A percentile compares a stretch with the other conserved stretches of the same genome.
Conservation (phyloP, 2,888 invertebrate genomes). For the Pristionchus mayeri region DNA sequence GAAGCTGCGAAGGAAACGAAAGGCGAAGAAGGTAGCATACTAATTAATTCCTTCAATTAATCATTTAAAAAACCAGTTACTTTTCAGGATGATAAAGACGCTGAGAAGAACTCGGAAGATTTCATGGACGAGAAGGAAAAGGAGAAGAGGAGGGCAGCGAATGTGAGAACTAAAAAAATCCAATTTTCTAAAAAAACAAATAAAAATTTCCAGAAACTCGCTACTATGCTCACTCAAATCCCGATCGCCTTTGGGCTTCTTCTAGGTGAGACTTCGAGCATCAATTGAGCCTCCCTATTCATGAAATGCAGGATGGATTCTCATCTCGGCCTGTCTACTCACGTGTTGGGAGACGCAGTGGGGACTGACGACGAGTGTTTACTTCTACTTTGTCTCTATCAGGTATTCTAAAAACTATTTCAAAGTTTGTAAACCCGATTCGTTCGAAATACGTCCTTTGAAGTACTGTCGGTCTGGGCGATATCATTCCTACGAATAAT, state of each 20-base stretch:
- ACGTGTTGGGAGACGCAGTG: constrained; percentile 64
- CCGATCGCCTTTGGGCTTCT: constrained; percentile 72
- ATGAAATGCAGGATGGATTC: constrained; percentile 26
- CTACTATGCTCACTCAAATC: constrained; percentile 63
- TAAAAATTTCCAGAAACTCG: constrained; percentile 38
- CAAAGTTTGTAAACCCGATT: no score
- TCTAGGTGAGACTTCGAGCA: constrained; percentile 61
- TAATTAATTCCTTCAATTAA: not conserved
- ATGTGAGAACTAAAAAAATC: not conserved
- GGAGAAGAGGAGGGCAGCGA: constrained; percentile 39
- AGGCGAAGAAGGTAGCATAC: constrained; percentile 5
- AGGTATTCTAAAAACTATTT: no score
- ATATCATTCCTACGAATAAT: constrained; percentile 72
- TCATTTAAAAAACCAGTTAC: not conserved
- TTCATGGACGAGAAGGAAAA: constrained; percentile 40
- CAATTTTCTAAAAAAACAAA: not conserved
- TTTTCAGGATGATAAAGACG: not conserved
- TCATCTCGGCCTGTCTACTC: constrained; percentile 40
- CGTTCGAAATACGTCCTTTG: no score
- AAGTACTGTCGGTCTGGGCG: constrained; percentile 75
- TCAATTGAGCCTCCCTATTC: not conserved
- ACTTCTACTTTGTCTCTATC: constrained; percentile 76
- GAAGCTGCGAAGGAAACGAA: constrained; percentile 14
- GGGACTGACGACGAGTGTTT: constrained; percentile 69
- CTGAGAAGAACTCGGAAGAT: constrained; percentile 7